These are phyloP conservation scores for Crocodylus rhombifer DNA, from an alignment of 2,797 vertebrate genomes.

Conservation along the genomic window DNA sequence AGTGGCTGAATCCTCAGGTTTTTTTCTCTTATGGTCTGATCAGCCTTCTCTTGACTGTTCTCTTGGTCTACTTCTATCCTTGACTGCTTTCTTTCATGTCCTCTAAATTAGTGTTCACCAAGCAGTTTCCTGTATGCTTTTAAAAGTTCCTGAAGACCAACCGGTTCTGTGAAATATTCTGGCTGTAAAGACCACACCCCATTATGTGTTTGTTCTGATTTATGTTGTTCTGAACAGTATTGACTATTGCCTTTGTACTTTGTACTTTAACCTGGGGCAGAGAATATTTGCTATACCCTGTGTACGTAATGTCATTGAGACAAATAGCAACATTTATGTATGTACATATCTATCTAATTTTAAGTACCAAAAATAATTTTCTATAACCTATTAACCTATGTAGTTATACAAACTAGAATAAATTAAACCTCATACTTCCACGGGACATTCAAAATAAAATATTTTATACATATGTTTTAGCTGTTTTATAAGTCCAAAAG, in stretches of 20 bases:
- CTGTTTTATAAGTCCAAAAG: background rate
- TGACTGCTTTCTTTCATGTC: background rate
- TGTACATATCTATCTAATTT: background rate
- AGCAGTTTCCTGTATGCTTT: background rate
- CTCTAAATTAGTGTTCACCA: background rate
- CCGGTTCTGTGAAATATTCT: conserved; percentile 36
- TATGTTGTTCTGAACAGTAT: conserved; percentile 38
- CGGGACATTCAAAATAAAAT: background rate
- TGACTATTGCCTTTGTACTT: conserved; percentile 60
- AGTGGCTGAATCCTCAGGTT: background rate
- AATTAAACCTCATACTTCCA: no score
- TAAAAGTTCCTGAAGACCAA: background rate
- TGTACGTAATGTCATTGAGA: conserved; percentile 9
- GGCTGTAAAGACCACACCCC: conserved; percentile 59
- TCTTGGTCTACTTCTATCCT: background rate
- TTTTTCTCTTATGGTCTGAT: background rate
- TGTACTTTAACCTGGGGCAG: conserved; percentile 65
- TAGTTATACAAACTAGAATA: background rate
- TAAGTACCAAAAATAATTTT: background rate
- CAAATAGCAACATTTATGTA: background rate
- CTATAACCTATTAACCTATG: background rate
- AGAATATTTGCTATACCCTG: conserved; percentile 39
- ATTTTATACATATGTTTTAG: background rate
- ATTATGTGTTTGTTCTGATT: conserved; percentile 61
- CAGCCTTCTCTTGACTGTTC: no score